Percentiles rank a stretch among this genome's conserved stretches.
These are phyloP conservation scores for Sprattus sprattus DNA, from an alignment of 2,113 vertebrate genomes.

Conservation along the genomic window DNA sequence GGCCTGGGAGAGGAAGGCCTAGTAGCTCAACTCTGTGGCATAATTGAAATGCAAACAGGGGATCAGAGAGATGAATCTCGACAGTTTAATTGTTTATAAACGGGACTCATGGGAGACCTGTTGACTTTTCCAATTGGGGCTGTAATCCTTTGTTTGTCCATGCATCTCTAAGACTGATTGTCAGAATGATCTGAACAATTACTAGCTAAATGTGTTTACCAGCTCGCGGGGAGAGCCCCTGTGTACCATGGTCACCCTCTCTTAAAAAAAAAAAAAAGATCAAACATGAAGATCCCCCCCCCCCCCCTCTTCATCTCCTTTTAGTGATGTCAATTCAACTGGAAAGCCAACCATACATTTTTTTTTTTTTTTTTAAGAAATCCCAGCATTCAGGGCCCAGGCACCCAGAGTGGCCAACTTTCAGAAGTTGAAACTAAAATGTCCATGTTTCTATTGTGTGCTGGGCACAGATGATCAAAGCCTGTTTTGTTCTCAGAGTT, in stretches of 20 bases:
- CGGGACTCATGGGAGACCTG: conserved; percentile 65
- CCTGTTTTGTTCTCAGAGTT: conserved; percentile 37
- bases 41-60: conserved; percentile 69
- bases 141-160: conserved; percentile 76
- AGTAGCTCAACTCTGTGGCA: conserved; percentile 49
- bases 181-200: conserved; percentile 74
- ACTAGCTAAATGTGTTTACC: conserved; percentile 76
- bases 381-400: conserved; percentile 58
- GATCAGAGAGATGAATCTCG: conserved; percentile 65
- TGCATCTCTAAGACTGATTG: conserved; percentile 73
- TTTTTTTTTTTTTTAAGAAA: conserved; percentile 62
- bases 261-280: conserved; percentile 63
- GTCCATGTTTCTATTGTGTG: conserved; percentile 63
- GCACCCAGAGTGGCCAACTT: conserved; percentile 53
- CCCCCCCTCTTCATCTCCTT: conserved; percentile 66
- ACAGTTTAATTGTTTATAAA: conserved; percentile 69
- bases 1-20: conserved; percentile 37
- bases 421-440: conserved; percentile 53
- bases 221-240: conserved; percentile 60
- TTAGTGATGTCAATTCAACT: conserved; percentile 72
- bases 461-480: conserved; percentile 69
- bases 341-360: conserved; percentile 72
- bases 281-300: conserved; percentile 64
- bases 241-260: conserved; percentile 44
- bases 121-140: conserved; percentile 75